Conservation (phyloP, 2,888 invertebrate genomes). For the Drosophila borborema region DNA sequence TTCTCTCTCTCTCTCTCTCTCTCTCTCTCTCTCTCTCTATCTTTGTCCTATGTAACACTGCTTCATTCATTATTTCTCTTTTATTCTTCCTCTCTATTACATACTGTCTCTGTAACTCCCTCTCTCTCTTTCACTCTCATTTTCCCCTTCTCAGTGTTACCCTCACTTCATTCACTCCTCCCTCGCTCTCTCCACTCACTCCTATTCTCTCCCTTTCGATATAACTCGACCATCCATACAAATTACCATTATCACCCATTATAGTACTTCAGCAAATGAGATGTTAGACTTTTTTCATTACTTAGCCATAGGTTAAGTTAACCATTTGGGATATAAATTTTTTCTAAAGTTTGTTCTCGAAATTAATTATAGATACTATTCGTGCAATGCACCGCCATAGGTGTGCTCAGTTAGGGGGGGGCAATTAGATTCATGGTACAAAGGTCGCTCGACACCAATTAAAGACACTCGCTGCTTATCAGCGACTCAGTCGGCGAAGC, state of each 20-base stretch:
- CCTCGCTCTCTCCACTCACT: too few species aligned
- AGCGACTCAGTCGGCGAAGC: conserved; percentile 5
- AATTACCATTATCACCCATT: background rate
- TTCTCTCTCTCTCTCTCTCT: background rate
- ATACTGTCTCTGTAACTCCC: background rate
- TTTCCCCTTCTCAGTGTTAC: background rate
- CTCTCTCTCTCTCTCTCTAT: too few species aligned
- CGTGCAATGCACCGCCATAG: background rate
- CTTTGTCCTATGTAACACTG: background rate
- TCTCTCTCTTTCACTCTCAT: background rate
- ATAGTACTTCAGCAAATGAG: background rate
- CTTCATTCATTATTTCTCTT: background rate
- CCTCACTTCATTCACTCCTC: background rate
- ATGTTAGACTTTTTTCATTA: background rate
- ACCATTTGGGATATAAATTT: background rate
- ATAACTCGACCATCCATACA: background rate
- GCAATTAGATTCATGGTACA: background rate
- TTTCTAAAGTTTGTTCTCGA: conserved; percentile 1
- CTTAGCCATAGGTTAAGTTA: background rate
- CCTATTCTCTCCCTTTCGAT: background rate
- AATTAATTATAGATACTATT: conserved; percentile 10
- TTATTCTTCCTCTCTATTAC: background rate
- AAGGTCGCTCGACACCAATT: conserved; percentile 9
- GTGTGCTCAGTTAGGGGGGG: background rate
- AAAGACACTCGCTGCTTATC: conserved; percentile 19